A percentile compares a stretch with the other conserved stretches of the same genome.
These are phyloP conservation scores for Lasioglossum zephyrum DNA, from an alignment of 2,888 invertebrate species.

Conservation along the genomic window DNA sequence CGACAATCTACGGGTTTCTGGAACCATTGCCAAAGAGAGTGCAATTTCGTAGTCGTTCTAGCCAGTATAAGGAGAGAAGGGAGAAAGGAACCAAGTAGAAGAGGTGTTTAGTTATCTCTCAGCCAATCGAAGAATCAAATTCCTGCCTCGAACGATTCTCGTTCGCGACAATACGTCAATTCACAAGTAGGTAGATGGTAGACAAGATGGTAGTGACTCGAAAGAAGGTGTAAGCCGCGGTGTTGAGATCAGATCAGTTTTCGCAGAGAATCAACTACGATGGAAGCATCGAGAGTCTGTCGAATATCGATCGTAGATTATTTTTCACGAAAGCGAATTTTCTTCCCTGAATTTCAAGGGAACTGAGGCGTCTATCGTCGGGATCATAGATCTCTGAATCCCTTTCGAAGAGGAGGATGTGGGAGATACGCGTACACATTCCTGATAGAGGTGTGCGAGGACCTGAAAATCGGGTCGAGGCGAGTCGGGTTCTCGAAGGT, in stretches of 20 bases:
- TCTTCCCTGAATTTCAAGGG: constrained; percentile 16
- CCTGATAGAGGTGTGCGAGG: not conserved
- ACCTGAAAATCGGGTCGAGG: not conserved
- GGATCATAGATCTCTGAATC: constrained; percentile 62
- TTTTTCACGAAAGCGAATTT: constrained; percentile 22
- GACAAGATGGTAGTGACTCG: constrained; percentile 53
- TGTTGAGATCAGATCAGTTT: not conserved
- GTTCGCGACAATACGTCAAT: constrained; percentile 71
- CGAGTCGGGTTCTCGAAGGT: not conserved
- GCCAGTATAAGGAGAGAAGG: not conserved
- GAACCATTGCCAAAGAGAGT: constrained; percentile 10
- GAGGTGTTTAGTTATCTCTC: constrained; percentile 40
- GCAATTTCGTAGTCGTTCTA: not conserved
- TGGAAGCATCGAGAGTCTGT: not conserved
- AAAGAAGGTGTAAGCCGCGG: constrained; percentile 43
- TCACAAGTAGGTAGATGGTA: constrained; percentile 67
- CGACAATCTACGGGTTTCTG: constrained; percentile 19
- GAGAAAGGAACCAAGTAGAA: constrained; percentile 1
- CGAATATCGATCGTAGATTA: constrained; percentile 7
- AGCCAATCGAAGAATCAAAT: constrained; percentile 49
- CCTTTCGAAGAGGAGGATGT: constrained; percentile 18
- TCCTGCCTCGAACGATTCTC: constrained; percentile 66
- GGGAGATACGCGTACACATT: constrained; percentile 55
- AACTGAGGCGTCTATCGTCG: constrained; percentile 60
- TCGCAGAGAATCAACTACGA: constrained; percentile 27